Percentiles rank a stretch among this genome's conserved stretches.
Conservation (phyloP, 2,113 vertebrate genomes). For the Calidris pugnax region DNA sequence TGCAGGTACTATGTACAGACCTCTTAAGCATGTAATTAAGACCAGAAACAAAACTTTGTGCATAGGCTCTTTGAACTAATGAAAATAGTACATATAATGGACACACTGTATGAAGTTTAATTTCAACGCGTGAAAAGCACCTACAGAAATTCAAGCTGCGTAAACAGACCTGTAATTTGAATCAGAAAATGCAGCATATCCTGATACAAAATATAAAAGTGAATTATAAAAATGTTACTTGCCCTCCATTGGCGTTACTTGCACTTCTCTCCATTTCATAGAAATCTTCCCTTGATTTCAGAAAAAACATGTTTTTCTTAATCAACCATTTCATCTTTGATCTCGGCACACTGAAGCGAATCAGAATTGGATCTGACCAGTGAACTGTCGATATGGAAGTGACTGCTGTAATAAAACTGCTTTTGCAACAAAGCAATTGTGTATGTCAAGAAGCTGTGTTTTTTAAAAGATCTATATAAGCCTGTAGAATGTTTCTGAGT, state of each 20-base stretch:
- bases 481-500: not conserved
- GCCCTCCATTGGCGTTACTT: conserved; percentile 17
- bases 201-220: conserved; percentile 69
- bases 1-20: not conserved
- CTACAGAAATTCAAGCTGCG: conserved; percentile 45
- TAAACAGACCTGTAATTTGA: conserved; percentile 42
- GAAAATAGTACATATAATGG: conserved; percentile 16
- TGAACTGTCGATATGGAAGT: not conserved
- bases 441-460: not conserved
- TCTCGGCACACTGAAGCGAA: not conserved
- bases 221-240: conserved; percentile 69
- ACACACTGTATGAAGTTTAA: conserved; percentile 31
- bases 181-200: conserved; percentile 70
- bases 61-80: conserved; percentile 15
- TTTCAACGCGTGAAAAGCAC: conserved; percentile 54
- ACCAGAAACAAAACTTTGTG: not conserved
- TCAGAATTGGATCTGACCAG: not conserved
- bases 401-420: not conserved
- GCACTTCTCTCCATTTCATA: not conserved
- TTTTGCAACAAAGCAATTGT: conserved; percentile 46
- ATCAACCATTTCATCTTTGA: not conserved
- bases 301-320: not conserved
- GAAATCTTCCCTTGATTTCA: conserved; percentile 41
- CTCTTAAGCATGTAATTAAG: not conserved
- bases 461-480: not conserved